Conservation (phyloP, 2,113 vertebrate genomes). For the Chionodraco myersi region DNA sequence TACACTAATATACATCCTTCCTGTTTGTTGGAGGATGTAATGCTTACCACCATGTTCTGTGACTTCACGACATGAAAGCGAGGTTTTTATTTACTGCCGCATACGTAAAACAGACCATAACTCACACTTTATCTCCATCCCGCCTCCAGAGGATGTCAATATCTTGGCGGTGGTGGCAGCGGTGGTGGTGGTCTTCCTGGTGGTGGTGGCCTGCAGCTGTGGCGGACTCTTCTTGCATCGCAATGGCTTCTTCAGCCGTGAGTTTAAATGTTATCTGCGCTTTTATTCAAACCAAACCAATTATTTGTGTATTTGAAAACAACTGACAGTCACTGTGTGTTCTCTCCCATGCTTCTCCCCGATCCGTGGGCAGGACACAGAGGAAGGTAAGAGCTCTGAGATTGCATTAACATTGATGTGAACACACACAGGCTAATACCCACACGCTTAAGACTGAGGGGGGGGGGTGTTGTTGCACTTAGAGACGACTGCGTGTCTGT, state of each 20-base stretch:
- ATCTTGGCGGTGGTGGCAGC: conserved; percentile 84
- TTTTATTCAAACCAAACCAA: background rate
- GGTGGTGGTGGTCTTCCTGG: conserved; percentile 83
- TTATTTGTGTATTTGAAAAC: conserved; percentile 14
- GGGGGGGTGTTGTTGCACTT: conserved; percentile 49
- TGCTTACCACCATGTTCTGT: too few relatives aligned
- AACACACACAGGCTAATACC: conserved; percentile 60
- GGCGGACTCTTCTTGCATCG: conserved; percentile 88
- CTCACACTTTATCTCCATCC: background rate
- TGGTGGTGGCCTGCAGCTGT: conserved; percentile 85
- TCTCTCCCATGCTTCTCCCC: conserved; percentile 23
- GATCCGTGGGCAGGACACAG: conserved; percentile 78
- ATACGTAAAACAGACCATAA: background rate
- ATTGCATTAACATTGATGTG: conserved; percentile 78
- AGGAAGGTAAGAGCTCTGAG: conserved; percentile 83
- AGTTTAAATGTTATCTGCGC: conserved; percentile 61
- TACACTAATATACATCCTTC: conserved; percentile 7
- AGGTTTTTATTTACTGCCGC: background rate
- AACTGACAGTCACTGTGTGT: conserved; percentile 43
- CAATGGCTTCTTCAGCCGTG: conserved; percentile 90
- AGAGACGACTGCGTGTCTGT: conserved; percentile 44
- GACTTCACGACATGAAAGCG: too few relatives aligned
- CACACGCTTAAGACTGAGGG: conserved; percentile 18
- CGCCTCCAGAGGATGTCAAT: conserved; percentile 89
- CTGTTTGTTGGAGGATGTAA: background rate